Evolutionary conservation across 2,888 invertebrate genomes (phyloP), one percentile per base, ranked within the genome.

Genomic region (Hipparchia sbordonii): DNA sequence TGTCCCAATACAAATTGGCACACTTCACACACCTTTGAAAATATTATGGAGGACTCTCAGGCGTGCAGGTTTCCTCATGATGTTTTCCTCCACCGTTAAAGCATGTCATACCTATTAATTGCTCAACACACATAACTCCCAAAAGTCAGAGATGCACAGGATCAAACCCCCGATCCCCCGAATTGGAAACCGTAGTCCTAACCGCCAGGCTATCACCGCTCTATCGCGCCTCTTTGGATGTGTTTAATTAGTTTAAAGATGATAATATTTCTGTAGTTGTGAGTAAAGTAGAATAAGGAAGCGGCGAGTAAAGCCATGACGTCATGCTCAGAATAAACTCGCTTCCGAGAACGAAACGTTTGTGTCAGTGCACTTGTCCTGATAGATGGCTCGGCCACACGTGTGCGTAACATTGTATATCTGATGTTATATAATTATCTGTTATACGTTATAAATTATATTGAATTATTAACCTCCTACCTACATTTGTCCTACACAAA

Each of bases 291-390:
- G 70, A 72, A 71, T 70, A 71, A 76, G 77, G 75, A 76, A 77
- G 75, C 67, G 65, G 65, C 70, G 67, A 75, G 72, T 68, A 39
- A 71, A 74, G 72, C 70, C 67, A 63, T 91, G 90, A 91, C 91
- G 92, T 92, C 91, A 91, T 85, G 83, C 82, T 84, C 89, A 82
- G 83, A 92, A 91, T 92, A 92, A 91, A 91, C 89, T 87, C 85
- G 85, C 85, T 92, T 91, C 92, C 79, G 83, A 90, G 91, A 92
- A 92, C 82, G 82, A 84, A 87, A 86, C 85, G 87, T 87, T 87
- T 78, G 86, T 85, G 89, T 87, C 86, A 85, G 88, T 89, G 89
- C 89, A 90, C 90, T 89, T 89, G 90, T 89, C 89, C 85, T 83
- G 88, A 87, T 85, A 82, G 82, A 72, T 71, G 67, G 73, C 71